These are phyloP conservation scores for Brachymystax lenok DNA, from an alignment of 2,797 vertebrate genomes.

Conservation along the genomic window DNA sequence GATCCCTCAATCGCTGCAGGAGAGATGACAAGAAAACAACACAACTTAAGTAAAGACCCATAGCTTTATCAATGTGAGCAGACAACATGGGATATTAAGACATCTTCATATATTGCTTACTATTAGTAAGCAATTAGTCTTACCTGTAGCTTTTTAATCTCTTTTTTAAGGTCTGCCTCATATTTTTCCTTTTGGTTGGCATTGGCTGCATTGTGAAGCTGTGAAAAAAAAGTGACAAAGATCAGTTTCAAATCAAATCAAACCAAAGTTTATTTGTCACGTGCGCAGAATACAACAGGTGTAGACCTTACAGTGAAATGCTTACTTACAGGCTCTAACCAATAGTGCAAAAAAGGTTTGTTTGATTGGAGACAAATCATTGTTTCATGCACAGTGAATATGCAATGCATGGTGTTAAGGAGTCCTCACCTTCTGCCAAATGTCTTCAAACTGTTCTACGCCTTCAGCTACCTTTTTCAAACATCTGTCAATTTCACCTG, in stretches of 20 bases:
- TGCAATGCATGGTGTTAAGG: neutral
- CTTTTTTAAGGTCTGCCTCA: conserved; percentile 85
- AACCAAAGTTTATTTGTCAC: no score
- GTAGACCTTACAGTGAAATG: no score
- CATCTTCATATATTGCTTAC: neutral
- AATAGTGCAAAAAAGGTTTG: no score
- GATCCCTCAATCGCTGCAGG: conserved; percentile 90
- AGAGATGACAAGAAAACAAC: conserved; percentile 1
- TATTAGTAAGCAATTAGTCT: neutral
- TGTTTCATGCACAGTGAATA: neutral
- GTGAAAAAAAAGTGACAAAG: conserved; percentile 22
- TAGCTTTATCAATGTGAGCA: neutral
- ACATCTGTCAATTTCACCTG: conserved; percentile 96
- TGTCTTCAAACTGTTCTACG: conserved; percentile 96
- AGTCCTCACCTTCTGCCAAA: conserved; percentile 90
- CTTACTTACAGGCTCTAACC: no score
- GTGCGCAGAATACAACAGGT: no score
- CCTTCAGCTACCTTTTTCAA: conserved; percentile 97
- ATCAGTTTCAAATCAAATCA: no score
- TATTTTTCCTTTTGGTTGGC: conserved; percentile 88
- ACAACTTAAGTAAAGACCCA: neutral
- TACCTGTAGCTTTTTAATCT: conserved; percentile 87
- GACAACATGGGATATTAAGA: neutral
- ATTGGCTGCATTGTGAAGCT: conserved; percentile 86
- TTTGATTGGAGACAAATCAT: neutral